Evolutionary conservation across 2,113 vertebrate genomes (phyloP).

Genomic region (Pterocles orientalis): DNA sequence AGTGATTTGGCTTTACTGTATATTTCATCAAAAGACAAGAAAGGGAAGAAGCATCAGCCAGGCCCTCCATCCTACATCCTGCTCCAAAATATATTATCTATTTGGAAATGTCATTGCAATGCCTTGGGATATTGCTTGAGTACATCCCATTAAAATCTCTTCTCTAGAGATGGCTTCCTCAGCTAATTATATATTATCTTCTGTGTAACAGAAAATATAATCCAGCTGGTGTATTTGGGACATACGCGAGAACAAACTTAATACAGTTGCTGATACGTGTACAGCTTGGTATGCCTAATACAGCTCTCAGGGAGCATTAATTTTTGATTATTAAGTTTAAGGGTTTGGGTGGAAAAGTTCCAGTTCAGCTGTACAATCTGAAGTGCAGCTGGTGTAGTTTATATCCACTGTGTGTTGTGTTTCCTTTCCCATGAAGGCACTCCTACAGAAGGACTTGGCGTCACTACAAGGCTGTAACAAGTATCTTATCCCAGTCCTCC

Average conservation of each 20-base stretch:
- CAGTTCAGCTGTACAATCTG: background rate
- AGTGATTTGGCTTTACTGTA: background rate
- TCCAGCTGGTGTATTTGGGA: background rate
- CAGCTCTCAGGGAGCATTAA: background rate
- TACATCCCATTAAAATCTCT: background rate
- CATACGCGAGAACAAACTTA: background rate
- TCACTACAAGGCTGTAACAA: background rate
- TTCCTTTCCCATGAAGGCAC: background rate
- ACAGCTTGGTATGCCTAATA: background rate
- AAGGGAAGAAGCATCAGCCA: background rate
- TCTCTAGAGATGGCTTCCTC: background rate
- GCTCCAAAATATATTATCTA: background rate
- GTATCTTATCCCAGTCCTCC: background rate
- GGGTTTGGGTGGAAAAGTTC: background rate
- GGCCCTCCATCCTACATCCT: background rate
- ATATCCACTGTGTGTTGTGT: too few species aligned
- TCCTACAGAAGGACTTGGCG: background rate
- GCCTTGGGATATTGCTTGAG: background rate
- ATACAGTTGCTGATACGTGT: background rate
- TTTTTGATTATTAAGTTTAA: slow-evolving; percentile 2
- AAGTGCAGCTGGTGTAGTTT: background rate
- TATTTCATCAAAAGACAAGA: background rate
- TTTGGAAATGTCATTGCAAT: background rate
- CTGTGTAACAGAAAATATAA: background rate
- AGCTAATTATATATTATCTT: background rate